Conservation (phyloP, 2,888 invertebrate species). For the Ormyrus labotus region DNA sequence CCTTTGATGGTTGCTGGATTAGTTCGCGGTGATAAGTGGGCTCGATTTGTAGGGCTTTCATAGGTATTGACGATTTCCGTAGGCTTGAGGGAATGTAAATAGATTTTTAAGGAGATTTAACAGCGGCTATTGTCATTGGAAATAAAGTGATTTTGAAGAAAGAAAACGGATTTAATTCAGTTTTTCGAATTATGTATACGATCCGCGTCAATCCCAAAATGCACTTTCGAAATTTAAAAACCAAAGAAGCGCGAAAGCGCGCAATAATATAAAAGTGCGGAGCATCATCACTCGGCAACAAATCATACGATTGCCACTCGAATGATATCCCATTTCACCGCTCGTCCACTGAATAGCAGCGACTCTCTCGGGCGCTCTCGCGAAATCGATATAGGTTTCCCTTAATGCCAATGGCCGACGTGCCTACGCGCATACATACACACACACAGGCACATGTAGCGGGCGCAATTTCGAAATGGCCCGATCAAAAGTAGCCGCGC, state of each 20-base stretch:
- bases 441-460: background rate
- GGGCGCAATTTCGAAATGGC: slow-evolving; percentile 56
- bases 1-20: slow-evolving; percentile 23
- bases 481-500: slow-evolving; percentile 50
- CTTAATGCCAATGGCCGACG: slow-evolving; percentile 38
- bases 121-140: no score
- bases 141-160: no score
- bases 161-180: no score
- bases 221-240: no score
- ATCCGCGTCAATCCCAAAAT: no score
- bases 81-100: no score
- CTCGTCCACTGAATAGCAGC: slow-evolving; percentile 3
- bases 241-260: no score
- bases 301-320: slow-evolving; percentile 16
- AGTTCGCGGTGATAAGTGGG: slow-evolving; percentile 32
- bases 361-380: background rate
- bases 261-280: no score
- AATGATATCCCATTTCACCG: slow-evolving; percentile 26
- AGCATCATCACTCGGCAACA: background rate
- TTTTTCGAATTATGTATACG: no score
- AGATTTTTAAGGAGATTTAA: no score
- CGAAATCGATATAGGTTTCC: slow-evolving; percentile 43
- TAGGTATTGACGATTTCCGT: background rate
- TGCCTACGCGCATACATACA: background rate
- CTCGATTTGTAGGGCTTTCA: slow-evolving; percentile 15